Percentiles rank a stretch among this genome's conserved stretches.
These are phyloP conservation scores for Scaptomyza polygonia DNA, from an alignment of 2,888 invertebrate genomes.

Conservation along the genomic window DNA sequence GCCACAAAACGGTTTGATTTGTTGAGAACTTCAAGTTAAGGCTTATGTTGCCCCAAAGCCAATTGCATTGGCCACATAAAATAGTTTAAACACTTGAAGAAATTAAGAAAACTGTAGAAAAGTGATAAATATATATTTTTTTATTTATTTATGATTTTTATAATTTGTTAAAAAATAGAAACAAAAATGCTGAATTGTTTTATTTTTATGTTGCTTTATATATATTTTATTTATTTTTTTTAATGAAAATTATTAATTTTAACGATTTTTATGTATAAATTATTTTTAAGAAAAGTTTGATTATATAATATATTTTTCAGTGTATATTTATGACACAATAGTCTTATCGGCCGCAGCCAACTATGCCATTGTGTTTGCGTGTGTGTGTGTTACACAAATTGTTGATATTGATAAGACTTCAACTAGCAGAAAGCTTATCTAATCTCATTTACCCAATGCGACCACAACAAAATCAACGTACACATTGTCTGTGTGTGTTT, in stretches of 20 bases:
- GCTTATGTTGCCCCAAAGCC: conserved; percentile 1
- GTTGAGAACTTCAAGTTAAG: conserved; percentile 1
- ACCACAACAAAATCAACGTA: conserved; percentile 50
- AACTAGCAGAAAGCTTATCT: conserved; percentile 64
- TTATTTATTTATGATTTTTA: too few relatives aligned
- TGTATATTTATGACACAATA: conserved; percentile 35
- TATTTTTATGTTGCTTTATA: neutral
- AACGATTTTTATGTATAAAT: too few relatives aligned
- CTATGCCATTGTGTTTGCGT: conserved; percentile 11
- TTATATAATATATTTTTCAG: neutral
- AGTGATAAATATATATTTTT: too few relatives aligned
- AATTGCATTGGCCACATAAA: conserved; percentile 26
- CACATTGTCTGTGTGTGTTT: conserved; percentile 5
- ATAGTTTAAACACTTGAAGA: neutral
- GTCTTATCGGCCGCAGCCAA: conserved; percentile 42
- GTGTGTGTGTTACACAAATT: conserved; percentile 26
- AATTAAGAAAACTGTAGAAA: neutral
- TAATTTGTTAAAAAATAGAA: neutral
- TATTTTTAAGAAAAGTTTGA: too few relatives aligned
- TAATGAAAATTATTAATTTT: neutral
- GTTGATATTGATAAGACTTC: conserved; percentile 51
- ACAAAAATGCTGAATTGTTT: neutral
- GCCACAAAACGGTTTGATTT: conserved; percentile 11
- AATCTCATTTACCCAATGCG: conserved; percentile 58
- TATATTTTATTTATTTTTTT: neutral